Conservation (phyloP, 2,888 invertebrate species). For the Acronicta psi region DNA sequence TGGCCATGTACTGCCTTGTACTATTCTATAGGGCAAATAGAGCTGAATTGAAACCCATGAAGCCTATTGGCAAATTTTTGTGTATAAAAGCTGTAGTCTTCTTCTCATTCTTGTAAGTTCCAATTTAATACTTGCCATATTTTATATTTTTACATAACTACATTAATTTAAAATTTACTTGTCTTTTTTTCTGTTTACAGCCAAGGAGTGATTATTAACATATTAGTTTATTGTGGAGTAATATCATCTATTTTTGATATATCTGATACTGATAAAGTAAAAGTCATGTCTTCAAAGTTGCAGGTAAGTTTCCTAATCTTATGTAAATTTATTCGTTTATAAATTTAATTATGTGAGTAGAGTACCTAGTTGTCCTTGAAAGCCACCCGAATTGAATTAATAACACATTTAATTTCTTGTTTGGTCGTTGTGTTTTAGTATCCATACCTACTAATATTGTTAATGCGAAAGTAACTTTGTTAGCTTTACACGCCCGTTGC, state of each 20-base stretch:
- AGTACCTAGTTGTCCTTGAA: conserved; percentile 31
- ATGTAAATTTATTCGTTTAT: conserved; percentile 21
- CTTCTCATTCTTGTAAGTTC: conserved; percentile 98
- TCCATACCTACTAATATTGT: too few species aligned
- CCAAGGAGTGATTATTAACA: conserved; percentile 96
- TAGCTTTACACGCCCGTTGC: too few species aligned
- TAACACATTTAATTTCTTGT: not conserved
- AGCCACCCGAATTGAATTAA: not conserved
- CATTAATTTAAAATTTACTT: not conserved
- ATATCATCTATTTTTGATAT: conserved; percentile 93
- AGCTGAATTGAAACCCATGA: conserved; percentile 96
- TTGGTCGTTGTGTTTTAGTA: not conserved
- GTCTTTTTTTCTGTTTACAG: conserved; percentile 85
- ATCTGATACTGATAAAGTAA: conserved; percentile 90
- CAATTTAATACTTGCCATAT: not conserved
- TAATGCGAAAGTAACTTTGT: too few species aligned
- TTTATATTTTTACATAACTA: not conserved
- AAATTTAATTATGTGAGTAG: conserved; percentile 2
- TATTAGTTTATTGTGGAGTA: conserved; percentile 94
- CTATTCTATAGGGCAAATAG: conserved; percentile 97
- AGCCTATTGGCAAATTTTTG: conserved; percentile 97
- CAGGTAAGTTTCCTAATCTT: conserved; percentile 88
- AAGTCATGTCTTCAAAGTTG: conserved; percentile 94
- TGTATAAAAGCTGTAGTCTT: conserved; percentile 99
- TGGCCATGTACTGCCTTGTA: conserved; percentile 98